These are phyloP conservation scores for Addax nasomaculatus DNA, from an alignment of 2,113 vertebrate species.

Conservation along the genomic window DNA sequence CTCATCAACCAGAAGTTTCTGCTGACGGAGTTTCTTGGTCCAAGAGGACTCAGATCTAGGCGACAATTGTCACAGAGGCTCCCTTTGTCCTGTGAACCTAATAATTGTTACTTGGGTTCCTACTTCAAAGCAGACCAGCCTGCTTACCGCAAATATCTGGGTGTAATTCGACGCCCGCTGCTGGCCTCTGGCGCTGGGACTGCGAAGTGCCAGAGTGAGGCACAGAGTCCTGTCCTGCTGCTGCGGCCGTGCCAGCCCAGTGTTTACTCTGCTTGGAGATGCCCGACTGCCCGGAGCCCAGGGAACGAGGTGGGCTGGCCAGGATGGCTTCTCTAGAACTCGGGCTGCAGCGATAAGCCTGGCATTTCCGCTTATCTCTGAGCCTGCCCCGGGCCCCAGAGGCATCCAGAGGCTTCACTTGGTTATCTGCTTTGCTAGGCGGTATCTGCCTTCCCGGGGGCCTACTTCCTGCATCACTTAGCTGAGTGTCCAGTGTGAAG, in stretches of 20 bases:
- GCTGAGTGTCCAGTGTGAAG: constrained; percentile 56
- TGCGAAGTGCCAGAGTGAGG: constrained; percentile 70
- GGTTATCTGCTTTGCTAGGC: constrained; percentile 75
- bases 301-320: constrained; percentile 58
- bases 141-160: constrained; percentile 85
- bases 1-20: background rate
- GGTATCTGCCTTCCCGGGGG: constrained; percentile 65
- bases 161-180: constrained; percentile 82
- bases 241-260: background rate
- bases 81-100: background rate
- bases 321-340: constrained; percentile 69
- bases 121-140: constrained; percentile 33
- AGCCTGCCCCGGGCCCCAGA: constrained; percentile 73
- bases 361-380: constrained; percentile 83
- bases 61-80: background rate
- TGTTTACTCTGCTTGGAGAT: constrained; percentile 45
- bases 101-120: background rate
- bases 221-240: constrained; percentile 81
- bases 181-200: constrained; percentile 81
- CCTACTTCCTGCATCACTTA: constrained; percentile 82
- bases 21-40: background rate
- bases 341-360: constrained; percentile 69
- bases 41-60: background rate
- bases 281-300: constrained; percentile 42
- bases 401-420: constrained; percentile 62